These are phyloP conservation scores for Diplosoma virens DNA, from an alignment of 23 tunicate genomes.

Conservation along the genomic window DNA sequence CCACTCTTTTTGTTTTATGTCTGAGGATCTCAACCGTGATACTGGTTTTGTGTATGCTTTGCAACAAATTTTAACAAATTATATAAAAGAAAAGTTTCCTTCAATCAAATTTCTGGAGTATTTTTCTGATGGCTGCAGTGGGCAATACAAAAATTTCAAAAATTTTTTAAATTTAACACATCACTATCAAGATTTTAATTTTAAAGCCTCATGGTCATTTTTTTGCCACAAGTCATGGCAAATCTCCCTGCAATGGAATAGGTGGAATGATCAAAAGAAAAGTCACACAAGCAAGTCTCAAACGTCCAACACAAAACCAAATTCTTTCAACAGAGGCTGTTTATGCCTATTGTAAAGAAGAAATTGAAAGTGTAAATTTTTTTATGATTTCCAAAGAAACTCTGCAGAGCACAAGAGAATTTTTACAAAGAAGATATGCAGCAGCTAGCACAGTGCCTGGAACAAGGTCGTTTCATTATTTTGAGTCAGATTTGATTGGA, in stretches of 20 bases:
- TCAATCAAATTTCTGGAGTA: conserved; percentile 6
- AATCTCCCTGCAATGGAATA: conserved; percentile 34
- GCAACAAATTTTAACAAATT: conserved; percentile 5
- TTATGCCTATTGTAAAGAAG: not conserved
- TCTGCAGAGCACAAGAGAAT: too few relatives aligned
- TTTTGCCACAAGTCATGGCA: conserved; percentile 50
- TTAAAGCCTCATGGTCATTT: conserved; percentile 23
- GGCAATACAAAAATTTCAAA: conserved; percentile 17
- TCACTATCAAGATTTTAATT: conserved; percentile 7
- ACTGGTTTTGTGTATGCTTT: conserved; percentile 26
- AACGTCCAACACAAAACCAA: conserved; percentile 7
- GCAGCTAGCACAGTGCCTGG: too few relatives aligned
- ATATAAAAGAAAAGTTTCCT: conserved; percentile 24
- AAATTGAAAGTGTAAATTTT: conserved; percentile 3
- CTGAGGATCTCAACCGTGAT: conserved; percentile 7
- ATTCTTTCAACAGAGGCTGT: conserved; percentile 20
- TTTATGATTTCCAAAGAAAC: conserved; percentile 1
- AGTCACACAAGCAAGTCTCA: conserved; percentile 7
- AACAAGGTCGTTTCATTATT: too few relatives aligned
- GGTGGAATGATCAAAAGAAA: conserved; percentile 25
- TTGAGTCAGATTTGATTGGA: too few relatives aligned
- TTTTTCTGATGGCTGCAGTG: conserved; percentile 36
- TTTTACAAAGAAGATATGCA: too few relatives aligned
- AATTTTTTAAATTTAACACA: conserved; percentile 22
- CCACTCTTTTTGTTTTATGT: conserved; percentile 5